Evolutionary conservation across 2,113 vertebrate species (phyloP).

Genomic region (Furnarius figulus): DNA sequence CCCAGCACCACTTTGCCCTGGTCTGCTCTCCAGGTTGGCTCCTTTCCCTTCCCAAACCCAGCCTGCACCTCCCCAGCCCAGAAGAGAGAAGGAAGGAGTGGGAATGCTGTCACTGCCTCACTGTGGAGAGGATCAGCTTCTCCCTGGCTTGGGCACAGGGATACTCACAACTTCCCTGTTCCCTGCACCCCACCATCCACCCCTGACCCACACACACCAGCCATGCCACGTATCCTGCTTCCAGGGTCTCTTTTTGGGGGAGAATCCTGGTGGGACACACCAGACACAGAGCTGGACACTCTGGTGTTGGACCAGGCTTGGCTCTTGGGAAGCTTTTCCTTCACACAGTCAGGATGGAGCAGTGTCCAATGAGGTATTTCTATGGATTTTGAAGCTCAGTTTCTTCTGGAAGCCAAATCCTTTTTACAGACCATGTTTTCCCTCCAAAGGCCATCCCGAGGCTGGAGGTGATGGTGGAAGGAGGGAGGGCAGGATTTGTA

Average conservation of each 20-base stretch:
- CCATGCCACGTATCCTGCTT: background rate
- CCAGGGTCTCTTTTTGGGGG: background rate
- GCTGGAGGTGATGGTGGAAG: background rate
- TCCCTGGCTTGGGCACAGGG: rapidly evolving
- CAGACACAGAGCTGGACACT: rapidly evolving
- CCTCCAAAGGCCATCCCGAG: background rate
- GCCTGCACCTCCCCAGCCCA: background rate
- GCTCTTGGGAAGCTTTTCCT: background rate
- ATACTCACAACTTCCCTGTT: background rate
- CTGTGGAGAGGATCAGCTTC: background rate
- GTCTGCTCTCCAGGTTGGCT: rapidly evolving
- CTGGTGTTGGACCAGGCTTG: background rate
- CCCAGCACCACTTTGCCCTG: background rate
- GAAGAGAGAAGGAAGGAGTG: rapidly evolving
- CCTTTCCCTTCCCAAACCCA: background rate
- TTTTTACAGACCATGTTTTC: background rate
- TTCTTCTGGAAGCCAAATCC: background rate
- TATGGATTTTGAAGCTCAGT: background rate
- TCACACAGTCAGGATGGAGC: background rate
- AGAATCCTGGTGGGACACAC: background rate
- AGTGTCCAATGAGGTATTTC: background rate
- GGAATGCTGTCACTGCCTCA: background rate
- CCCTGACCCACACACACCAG: background rate
- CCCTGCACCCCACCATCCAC: background rate
- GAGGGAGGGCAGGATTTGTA: background rate